Conservation (phyloP, 2,113 vertebrate species). For the Thalassoma bifasciatum region DNA sequence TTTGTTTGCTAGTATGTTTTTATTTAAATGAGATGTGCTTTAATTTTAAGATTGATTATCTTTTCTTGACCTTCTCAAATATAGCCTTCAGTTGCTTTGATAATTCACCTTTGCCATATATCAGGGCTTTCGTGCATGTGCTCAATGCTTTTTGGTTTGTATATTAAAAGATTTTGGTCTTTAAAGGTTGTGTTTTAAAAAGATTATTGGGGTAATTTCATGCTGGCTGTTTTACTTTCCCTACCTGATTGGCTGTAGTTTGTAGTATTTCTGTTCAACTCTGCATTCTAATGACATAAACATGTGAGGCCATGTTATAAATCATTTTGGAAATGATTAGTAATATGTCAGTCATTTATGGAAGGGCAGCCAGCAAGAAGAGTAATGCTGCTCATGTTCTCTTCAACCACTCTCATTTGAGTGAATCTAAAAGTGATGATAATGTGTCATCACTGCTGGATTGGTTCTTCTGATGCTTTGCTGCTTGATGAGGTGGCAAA, state of each 20-base stretch:
- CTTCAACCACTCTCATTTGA: not conserved
- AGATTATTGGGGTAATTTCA: not conserved
- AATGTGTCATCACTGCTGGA: not conserved
- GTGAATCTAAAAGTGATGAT: not conserved
- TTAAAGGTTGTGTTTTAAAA: not conserved
- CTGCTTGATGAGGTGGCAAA: not conserved
- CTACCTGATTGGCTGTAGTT: not conserved
- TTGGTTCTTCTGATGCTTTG: not conserved
- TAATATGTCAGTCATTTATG: not conserved
- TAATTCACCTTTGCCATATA: slow-evolving; percentile 24
- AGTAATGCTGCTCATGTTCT: slow-evolving; percentile 7
- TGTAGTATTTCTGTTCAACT: not conserved
- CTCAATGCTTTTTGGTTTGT: not conserved
- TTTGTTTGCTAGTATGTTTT: not conserved
- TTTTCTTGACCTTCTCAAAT: not conserved
- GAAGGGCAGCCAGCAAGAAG: not conserved
- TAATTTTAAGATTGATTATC: slow-evolving; percentile 1
- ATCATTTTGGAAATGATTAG: slow-evolving; percentile 15
- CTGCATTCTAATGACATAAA: not conserved
- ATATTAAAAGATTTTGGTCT: too few relatives aligned
- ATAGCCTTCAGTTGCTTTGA: slow-evolving; percentile 1
- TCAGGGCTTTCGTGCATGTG: not conserved
- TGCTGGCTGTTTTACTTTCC: slow-evolving; percentile 2
- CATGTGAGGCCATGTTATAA: not conserved
- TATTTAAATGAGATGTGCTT: not conserved